phyloP scores from a whole-genome alignment of 2,113 vertebrate species.

The Ursus arctos region DNA sequence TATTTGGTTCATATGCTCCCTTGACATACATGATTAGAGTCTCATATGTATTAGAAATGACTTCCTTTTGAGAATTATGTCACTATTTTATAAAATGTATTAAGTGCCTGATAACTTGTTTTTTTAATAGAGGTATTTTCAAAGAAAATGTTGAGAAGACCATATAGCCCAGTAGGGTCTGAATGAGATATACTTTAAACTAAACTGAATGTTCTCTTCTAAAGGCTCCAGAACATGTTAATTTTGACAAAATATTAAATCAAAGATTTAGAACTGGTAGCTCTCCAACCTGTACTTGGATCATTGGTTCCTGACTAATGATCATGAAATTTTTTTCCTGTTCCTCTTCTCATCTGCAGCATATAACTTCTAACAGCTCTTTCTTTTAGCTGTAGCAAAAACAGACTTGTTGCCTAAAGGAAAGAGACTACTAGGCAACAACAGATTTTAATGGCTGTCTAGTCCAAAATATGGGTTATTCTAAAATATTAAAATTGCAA shows the following conservation, averaged over 20 bases:
- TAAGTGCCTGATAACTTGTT: background rate
- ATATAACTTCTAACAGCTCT: background rate
- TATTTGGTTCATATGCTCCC: background rate
- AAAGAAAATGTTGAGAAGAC: background rate
- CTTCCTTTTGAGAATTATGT: background rate
- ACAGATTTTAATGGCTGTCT: slow-evolving; percentile 57
- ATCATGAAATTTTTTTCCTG: background rate
- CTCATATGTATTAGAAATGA: background rate
- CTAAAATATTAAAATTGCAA: slow-evolving; percentile 63
- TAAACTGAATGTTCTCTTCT: background rate
- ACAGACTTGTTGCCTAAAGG: background rate
- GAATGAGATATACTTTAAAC: background rate
- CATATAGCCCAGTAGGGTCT: background rate
- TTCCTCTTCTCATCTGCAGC: slow-evolving; percentile 18
- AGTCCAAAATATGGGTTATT: slow-evolving; percentile 5
- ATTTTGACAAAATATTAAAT: slow-evolving; percentile 44
- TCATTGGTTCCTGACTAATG: slow-evolving; percentile 43
- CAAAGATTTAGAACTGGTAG: background rate
- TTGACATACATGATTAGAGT: background rate
- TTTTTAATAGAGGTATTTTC: background rate
- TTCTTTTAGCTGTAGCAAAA: slow-evolving; percentile 33
- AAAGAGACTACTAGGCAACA: slow-evolving; percentile 48
- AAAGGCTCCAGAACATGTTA: background rate
- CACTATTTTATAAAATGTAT: background rate
- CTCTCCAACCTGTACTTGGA: background rate